phyloP scores from a whole-genome alignment of 2,888 invertebrate genomes.

The Drosophila melanosoma region DNA sequence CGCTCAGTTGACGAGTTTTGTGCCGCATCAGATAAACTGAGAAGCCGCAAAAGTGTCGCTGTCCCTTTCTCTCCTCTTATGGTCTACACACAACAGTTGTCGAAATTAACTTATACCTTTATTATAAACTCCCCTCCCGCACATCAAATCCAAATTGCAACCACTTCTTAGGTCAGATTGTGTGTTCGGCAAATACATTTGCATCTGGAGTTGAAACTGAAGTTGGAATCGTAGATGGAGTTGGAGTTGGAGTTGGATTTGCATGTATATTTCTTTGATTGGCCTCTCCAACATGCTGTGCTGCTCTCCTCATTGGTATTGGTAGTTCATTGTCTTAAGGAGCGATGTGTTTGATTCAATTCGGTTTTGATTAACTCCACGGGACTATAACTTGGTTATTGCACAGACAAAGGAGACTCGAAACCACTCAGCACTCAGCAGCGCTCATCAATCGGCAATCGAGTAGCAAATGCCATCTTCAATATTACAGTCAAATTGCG shows the following conservation, averaged over 20 bases:
- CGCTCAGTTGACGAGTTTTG: conserved; percentile 20
- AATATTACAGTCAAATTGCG: not conserved
- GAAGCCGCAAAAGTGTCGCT: conserved; percentile 60
- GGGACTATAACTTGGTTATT: not conserved
- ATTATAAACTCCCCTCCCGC: not conserved
- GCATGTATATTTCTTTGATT: conserved; percentile 45
- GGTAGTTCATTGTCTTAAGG: conserved; percentile 36
- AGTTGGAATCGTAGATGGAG: not conserved
- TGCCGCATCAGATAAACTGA: conserved; percentile 35
- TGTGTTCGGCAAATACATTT: not conserved
- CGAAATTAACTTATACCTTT: conserved; percentile 60
- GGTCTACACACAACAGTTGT: conserved; percentile 45
- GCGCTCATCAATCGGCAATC: not conserved
- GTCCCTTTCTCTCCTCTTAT: not conserved
- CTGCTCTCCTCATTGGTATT: conserved; percentile 45
- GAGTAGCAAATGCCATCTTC: not conserved
- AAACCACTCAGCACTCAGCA: not conserved
- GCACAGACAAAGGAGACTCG: not conserved
- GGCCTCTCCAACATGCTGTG: conserved; percentile 9
- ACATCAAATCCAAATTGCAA: not conserved
- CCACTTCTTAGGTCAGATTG: not conserved
- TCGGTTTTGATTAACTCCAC: conserved; percentile 7
- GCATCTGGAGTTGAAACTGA: not conserved
- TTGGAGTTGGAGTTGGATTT: conserved; percentile 19
- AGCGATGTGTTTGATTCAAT: conserved; percentile 7